phyloP scores from a whole-genome alignment of 2,113 vertebrate genomes.

The Epinephelus moara region DNA sequence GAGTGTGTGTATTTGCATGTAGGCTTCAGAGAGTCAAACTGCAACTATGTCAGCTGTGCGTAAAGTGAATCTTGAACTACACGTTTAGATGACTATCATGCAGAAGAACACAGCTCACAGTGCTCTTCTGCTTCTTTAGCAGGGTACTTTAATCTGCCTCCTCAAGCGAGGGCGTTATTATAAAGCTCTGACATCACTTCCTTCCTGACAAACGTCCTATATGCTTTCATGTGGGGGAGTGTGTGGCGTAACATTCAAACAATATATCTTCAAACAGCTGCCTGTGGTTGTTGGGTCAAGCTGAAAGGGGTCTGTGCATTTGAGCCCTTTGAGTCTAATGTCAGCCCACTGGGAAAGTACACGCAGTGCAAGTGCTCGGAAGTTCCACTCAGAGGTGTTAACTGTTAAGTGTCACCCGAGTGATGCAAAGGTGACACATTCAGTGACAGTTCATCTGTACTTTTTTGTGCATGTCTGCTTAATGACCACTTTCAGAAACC shows the following conservation, averaged over 20 bases:
- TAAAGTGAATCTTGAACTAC: not conserved
- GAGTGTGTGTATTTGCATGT: slow-evolving; percentile 38
- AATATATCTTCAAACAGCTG: not conserved
- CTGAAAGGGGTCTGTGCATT: slow-evolving; percentile 29
- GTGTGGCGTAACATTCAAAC: not conserved
- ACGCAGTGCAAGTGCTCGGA: slow-evolving; percentile 23
- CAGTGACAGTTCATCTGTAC: not conserved
- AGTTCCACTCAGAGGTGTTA: slow-evolving; percentile 67
- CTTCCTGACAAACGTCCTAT: slow-evolving; percentile 47
- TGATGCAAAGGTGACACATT: not conserved
- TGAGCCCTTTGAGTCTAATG: not conserved
- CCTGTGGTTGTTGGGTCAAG: slow-evolving; percentile 32
- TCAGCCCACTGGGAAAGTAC: slow-evolving; percentile 79
- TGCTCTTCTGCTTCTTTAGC: not conserved
- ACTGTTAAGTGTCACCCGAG: not conserved
- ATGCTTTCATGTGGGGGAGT: not conserved
- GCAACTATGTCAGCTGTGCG: slow-evolving; percentile 8
- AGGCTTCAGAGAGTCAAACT: slow-evolving; percentile 36
- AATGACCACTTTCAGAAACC: not conserved
- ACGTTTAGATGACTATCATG: not conserved
- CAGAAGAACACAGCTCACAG: too few relatives aligned
- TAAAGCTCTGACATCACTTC: slow-evolving; percentile 54
- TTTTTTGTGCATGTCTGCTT: too few relatives aligned
- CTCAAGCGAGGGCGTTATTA: not conserved
- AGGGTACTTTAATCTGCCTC: not conserved